Percentiles rank a stretch among this genome's conserved stretches.
Evolutionary conservation across 2,797 vertebrate species (phyloP).

Genomic region (Eulemur coronatus): DNA sequence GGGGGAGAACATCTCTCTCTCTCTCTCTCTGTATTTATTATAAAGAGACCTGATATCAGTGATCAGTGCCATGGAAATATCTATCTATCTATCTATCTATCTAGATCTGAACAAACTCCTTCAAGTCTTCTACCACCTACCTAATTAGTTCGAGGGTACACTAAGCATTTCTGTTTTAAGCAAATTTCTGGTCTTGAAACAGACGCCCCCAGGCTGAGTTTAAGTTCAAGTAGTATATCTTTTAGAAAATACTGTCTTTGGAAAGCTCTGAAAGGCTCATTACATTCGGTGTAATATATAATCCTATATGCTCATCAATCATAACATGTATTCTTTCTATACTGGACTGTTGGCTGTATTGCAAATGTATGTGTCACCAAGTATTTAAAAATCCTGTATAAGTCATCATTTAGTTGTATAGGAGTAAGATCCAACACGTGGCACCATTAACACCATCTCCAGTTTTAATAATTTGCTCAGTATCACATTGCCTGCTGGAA

Average conservation of each 20-base stretch:
- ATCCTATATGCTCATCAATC: conserved; percentile 24
- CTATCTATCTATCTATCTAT: too few relatives aligned
- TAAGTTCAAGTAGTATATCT: conserved; percentile 52
- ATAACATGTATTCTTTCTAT: neutral
- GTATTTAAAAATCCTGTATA: conserved; percentile 54
- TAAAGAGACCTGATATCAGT: neutral
- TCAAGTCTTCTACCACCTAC: neutral
- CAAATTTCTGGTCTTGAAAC: conserved; percentile 54
- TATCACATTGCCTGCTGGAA: neutral
- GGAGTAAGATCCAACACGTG: neutral
- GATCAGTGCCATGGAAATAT: neutral
- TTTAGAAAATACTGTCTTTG: conserved; percentile 56
- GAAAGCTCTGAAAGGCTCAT: conserved; percentile 40
- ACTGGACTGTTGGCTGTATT: neutral
- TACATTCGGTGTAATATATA: neutral
- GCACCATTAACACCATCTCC: conserved; percentile 19
- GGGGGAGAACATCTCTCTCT: neutral
- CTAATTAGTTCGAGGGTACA: conserved; percentile 18
- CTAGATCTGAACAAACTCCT: neutral
- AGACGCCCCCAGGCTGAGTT: conserved; percentile 7
- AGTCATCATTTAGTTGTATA: neutral
- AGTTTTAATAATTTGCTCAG: conserved; percentile 28
- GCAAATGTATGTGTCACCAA: conserved; percentile 45
- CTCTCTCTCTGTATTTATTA: neutral
- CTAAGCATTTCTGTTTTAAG: conserved; percentile 22